phyloP scores from a whole-genome alignment of 1,140 invertebrate genomes.

The Saccostrea cuccullata region DNA sequence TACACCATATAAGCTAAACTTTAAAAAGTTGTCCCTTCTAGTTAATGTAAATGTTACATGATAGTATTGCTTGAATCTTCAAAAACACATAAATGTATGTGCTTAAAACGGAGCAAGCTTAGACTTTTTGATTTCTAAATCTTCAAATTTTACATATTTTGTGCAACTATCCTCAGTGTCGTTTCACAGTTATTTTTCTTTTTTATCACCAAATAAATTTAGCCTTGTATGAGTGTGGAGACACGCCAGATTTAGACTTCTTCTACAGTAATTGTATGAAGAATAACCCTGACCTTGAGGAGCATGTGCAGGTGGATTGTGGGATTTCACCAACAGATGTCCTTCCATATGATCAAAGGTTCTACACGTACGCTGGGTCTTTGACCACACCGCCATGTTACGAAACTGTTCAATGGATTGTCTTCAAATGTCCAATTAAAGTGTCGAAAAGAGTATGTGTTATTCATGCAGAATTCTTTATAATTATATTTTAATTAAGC shows the following conservation, averaged over 20 bases:
- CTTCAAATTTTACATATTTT: neutral
- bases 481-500: neutral
- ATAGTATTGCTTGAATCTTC: too few species aligned
- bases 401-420: conserved; percentile 85
- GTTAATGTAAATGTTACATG: too few species aligned
- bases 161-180: too few species aligned
- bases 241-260: neutral
- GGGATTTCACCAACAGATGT: conserved; percentile 11
- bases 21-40: too few species aligned
- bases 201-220: too few species aligned
- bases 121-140: neutral
- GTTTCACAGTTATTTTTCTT: neutral
- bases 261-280: neutral
- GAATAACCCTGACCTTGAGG: neutral
- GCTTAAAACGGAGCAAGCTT: too few species aligned
- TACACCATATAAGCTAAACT: too few species aligned
- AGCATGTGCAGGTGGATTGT: neutral
- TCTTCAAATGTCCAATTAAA: conserved; percentile 77
- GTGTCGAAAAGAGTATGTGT: conserved; percentile 17
- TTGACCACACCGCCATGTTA: conserved; percentile 86
- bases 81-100: too few species aligned
- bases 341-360: conserved; percentile 25
- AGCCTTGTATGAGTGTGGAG: neutral
- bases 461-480: neutral
- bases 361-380: conserved; percentile 84